Percentiles rank a stretch among this genome's conserved stretches.
Evolutionary conservation across 2,888 invertebrate genomes (phyloP).

Genomic region (Thera britannica): DNA sequence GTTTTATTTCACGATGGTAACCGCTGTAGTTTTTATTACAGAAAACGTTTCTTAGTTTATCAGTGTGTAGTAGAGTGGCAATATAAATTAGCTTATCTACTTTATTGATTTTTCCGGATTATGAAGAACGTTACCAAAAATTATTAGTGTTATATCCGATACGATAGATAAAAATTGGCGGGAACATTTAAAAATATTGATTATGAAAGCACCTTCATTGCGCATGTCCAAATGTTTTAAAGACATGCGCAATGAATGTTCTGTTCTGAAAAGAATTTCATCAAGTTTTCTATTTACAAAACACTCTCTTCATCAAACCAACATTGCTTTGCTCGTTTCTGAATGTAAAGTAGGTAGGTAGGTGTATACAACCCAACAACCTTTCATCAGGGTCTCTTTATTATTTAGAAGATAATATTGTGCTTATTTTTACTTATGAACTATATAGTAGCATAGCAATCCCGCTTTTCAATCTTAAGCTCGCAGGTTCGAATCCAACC

Average conservation of each 20-base stretch:
- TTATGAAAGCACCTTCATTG: slow-evolving; percentile 28
- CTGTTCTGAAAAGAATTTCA: slow-evolving; percentile 37
- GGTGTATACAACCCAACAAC: neutral
- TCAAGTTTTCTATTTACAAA: slow-evolving; percentile 43
- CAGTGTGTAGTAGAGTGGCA: neutral
- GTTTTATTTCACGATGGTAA: neutral
- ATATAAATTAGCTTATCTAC: neutral
- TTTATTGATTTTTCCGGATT: no score
- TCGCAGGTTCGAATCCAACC: no score
- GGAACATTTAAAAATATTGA: slow-evolving; percentile 52
- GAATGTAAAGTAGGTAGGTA: neutral
- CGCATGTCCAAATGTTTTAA: slow-evolving; percentile 41
- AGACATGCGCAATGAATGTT: slow-evolving; percentile 50
- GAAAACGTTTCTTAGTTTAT: neutral
- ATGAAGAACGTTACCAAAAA: no score
- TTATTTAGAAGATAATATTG: neutral
- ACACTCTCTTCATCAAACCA: slow-evolving; percentile 37
- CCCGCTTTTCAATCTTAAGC: no score
- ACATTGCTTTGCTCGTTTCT: slow-evolving; percentile 23
- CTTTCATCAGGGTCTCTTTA: slow-evolving; percentile 16
- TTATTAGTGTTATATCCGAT: no score
- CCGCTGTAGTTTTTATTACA: neutral
- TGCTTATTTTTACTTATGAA: neutral
- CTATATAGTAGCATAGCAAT: no score
- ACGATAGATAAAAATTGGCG: slow-evolving; percentile 38